phyloP scores from a whole-genome alignment of 2,888 invertebrate species.

The Drosophila eohydei region DNA sequence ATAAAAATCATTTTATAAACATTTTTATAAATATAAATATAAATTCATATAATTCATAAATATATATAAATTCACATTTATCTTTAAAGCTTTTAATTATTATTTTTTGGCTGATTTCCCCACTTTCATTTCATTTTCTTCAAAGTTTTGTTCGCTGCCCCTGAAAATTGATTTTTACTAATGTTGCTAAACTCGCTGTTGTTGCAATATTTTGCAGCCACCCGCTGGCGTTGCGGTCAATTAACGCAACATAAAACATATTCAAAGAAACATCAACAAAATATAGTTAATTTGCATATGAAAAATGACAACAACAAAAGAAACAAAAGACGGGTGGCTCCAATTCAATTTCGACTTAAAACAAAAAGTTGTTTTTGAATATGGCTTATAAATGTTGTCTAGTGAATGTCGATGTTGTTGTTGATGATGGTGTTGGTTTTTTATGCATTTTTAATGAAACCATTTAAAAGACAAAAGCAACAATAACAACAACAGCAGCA shows the following conservation, averaged over 20 bases:
- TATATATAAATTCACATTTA: not conserved
- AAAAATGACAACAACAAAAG: conserved; percentile 47
- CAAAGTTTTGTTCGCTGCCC: not conserved
- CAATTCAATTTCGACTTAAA: conserved; percentile 24
- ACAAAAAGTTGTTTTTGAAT: conserved; percentile 30
- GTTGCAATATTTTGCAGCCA: conserved; percentile 28
- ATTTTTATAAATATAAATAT: too few relatives aligned
- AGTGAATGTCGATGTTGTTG: conserved; percentile 60
- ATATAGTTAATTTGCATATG: conserved; percentile 60
- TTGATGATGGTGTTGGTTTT: conserved; percentile 39
- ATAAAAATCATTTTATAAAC: too few relatives aligned
- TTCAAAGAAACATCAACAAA: conserved; percentile 39
- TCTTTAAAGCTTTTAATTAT: too few relatives aligned
- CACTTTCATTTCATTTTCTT: conserved; percentile 5
- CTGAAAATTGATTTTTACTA: conserved; percentile 7
- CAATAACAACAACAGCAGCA: conserved; percentile 16
- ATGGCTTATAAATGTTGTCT: conserved; percentile 31
- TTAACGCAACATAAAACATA: conserved; percentile 67
- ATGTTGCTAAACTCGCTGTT: conserved; percentile 5
- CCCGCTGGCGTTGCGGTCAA: conserved; percentile 47
- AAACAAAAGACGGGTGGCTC: conserved; percentile 46
- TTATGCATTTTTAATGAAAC: conserved; percentile 73
- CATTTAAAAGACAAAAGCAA: conserved; percentile 51
- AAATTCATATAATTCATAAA: too few relatives aligned
- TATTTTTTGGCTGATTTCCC: not conserved